Base-by-base conservation (phyloP, 2,888 invertebrate genomes). In the Euproctis similis region DNA sequence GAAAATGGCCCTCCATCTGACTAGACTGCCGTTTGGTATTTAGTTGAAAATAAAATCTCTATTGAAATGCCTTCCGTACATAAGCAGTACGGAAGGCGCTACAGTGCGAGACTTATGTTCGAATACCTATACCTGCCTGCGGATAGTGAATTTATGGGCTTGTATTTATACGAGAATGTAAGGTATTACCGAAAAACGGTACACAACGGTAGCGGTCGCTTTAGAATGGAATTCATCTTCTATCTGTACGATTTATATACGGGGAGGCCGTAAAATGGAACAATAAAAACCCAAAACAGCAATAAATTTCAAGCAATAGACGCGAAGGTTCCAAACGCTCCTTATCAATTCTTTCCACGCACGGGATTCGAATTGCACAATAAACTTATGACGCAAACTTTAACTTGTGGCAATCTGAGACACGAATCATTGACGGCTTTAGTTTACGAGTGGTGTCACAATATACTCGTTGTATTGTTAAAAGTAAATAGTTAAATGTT, bases 231-330 rank as follows among this genome's bases (percentile, higher is more conserved):
- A 82, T 82, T 78, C 77, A 78, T 81, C 78, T 81, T 81, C 73
- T 84, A 82, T 81, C 84, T 81, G 67, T 72, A 71, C 75, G 75
- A 82, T 84, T 84, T 84, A 84, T 82, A 75, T 62, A 74, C 75
- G 80, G 68, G 68, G 65, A 80, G 77, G 84, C 78, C 78, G 80
- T 85, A 85, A 85, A 85, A 82, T 82, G 80, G 78, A 85, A 85
- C 85, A 85, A 85, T 85, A 85, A 85, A 85, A 85, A 85, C 84
- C 84, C 85, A 85, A 85, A 85, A 85, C 85, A 85, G 82, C 78
- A 77, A 85, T 85, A 85, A 85, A 85, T 85, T 85, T 81, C 70
- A 63, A 74, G 81, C 80, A 82, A 84, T 82, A 82, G 82, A 80
- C 75, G 84, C 82, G 74, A 80, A 84, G 84, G 84, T 78, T 82